phyloP scores from a whole-genome alignment of 1,140 invertebrate genomes.

The Lordiphosa collinella region DNA sequence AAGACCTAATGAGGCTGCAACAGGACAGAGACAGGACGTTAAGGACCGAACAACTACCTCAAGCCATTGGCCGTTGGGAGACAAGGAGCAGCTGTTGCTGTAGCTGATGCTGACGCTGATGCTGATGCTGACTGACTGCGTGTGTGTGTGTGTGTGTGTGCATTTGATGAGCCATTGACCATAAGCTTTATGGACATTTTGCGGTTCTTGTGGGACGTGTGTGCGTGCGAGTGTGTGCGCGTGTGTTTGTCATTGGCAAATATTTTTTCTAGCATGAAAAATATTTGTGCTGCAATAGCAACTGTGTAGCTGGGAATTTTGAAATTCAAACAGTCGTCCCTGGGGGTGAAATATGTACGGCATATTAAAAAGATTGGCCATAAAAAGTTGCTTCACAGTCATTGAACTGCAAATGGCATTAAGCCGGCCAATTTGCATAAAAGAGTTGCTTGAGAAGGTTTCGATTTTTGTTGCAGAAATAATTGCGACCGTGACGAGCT shows the following conservation, averaged over 20 bases:
- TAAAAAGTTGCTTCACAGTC: slow-evolving; percentile 36
- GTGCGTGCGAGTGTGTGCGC: slow-evolving; percentile 5
- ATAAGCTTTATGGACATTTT: slow-evolving; percentile 52
- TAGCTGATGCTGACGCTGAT: background rate
- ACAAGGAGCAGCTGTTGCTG: slow-evolving; percentile 28
- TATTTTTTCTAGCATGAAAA: slow-evolving; percentile 59
- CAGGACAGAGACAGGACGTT: no score
- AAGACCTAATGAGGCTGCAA: background rate
- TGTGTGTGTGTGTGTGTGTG: slow-evolving; percentile 17
- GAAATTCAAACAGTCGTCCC: slow-evolving; percentile 43
- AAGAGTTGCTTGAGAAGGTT: slow-evolving; percentile 12
- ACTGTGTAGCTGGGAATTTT: slow-evolving; percentile 19
- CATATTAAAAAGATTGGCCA: slow-evolving; percentile 45
- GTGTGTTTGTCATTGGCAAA: slow-evolving; percentile 48
- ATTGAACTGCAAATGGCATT: slow-evolving; percentile 42
- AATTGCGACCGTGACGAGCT: slow-evolving; percentile 18
- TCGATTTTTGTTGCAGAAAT: slow-evolving; percentile 3
- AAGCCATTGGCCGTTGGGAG: background rate
- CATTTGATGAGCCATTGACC: slow-evolving; percentile 50
- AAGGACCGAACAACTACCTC: slow-evolving; percentile 4
- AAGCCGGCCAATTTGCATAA: slow-evolving; percentile 45
- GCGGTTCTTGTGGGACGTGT: slow-evolving; percentile 28
- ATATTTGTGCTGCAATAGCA: slow-evolving; percentile 40
- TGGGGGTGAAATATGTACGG: slow-evolving; percentile 35
- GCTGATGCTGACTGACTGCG: background rate